Evolutionary conservation across 2,888 invertebrate species (phyloP), one percentile per base, ranked within the genome.

Genomic region (Bursaphelenchus okinawaensis): DNA sequence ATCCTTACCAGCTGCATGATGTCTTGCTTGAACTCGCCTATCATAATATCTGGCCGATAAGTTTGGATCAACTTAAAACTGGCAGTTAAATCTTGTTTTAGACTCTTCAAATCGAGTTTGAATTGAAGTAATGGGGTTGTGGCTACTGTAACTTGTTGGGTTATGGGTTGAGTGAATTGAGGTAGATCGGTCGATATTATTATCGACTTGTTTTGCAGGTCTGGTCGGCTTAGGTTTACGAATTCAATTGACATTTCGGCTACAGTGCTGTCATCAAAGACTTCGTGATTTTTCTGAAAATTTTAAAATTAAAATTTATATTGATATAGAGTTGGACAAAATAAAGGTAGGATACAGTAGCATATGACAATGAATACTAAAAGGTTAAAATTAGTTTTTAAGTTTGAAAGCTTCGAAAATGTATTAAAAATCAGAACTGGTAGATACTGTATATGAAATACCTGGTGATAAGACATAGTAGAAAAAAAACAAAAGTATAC

Each of bases 11-110:
- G 20, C 20, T 63, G 23, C 23, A 62, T 60, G 9, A 62, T 60
- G 9, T 19, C 24, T 22, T 62, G 24, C 16, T 19, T n/a, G 4
- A 63, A 8, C 19, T 57, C 19, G 51, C 68, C 68, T 9, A 70
- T 26, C 4, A 52, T 55, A 20, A 70, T 22, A 27, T 68, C 68
- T 12, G 68, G 68, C n/a, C 69, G 20, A 22, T 52, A 68, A 4
- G 52, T 52, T 55, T 66, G 52, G 22, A 68, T 62, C 26, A 68
- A 27, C 31, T 23, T 28, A 40, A 68, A 23, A 16, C 55, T 27
- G 3, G 66, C 12, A n/a, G 66, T 27, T 31, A 68, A 69, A 19
- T 12, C 20, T 24, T 68, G 40, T 8, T 27, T 28, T 9, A 20
- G 20, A 16, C 24, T 16, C 50, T 16, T 4, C 23, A 20, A 23